Percentiles rank a stretch among this genome's conserved stretches.
phyloP scores from a whole-genome alignment of 2,888 invertebrate genomes.

The Fragum whitleyi region DNA sequence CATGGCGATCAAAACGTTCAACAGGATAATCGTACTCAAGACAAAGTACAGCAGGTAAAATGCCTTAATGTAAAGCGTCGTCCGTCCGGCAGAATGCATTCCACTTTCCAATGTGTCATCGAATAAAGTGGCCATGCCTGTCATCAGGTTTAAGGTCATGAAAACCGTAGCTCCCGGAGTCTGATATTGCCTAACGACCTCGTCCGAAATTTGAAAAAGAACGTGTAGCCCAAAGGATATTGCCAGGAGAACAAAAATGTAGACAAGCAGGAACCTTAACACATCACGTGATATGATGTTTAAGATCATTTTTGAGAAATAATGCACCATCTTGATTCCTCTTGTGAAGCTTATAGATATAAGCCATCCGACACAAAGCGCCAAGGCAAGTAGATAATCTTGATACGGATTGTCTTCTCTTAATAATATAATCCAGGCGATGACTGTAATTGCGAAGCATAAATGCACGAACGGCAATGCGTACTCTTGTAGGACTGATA shows the following conservation, averaged over 20 bases:
- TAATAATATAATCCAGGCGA: constrained; percentile 75
- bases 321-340: constrained; percentile 81
- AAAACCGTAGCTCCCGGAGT: constrained; percentile 76
- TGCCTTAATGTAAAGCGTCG: constrained; percentile 65
- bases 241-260: constrained; percentile 79
- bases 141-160: constrained; percentile 80
- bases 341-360: constrained; percentile 79
- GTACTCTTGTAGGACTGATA: constrained; percentile 34
- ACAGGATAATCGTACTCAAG: constrained; percentile 75
- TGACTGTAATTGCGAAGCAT: constrained; percentile 66
- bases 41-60: constrained; percentile 80
- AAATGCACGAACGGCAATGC: constrained; percentile 46
- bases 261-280: constrained; percentile 79
- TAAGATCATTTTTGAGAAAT: constrained; percentile 80
- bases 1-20: constrained; percentile 81
- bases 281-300: constrained; percentile 81
- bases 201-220: constrained; percentile 72
- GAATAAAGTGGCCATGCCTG: constrained; percentile 65
- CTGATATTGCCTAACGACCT: constrained; percentile 60
- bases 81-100: constrained; percentile 54
- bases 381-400: constrained; percentile 77
- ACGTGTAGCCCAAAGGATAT: constrained; percentile 81
- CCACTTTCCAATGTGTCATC: constrained; percentile 47
- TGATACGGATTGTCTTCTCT: constrained; percentile 58
- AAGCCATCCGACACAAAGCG: constrained; percentile 80